Conservation (phyloP, 2,113 vertebrate species). For the Ciconia stormi region DNA sequence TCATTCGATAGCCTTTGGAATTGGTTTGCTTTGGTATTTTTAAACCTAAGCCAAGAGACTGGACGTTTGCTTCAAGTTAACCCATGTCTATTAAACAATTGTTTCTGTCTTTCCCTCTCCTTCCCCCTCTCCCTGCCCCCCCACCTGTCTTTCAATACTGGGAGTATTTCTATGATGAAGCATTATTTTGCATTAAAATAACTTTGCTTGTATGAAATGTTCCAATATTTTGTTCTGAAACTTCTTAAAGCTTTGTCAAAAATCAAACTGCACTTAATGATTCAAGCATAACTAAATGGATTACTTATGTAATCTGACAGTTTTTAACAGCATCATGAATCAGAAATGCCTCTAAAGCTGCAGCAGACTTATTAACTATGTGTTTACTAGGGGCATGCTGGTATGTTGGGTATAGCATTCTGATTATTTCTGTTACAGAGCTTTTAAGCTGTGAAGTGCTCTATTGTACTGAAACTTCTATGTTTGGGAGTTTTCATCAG, state of each 20-base stretch:
- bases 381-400: background rate
- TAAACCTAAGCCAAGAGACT: background rate
- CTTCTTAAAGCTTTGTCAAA: background rate
- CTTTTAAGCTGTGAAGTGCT: background rate
- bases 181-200: background rate
- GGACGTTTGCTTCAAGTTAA: background rate
- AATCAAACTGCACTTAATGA: background rate
- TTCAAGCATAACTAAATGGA: background rate
- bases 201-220: background rate
- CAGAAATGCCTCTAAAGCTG: background rate
- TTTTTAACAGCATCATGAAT: background rate
- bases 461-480: background rate
- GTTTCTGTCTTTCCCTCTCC: background rate
- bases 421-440: background rate
- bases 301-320: background rate
- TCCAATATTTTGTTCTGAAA: background rate
- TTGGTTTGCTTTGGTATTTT: background rate
- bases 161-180: background rate
- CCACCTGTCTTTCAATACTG: background rate
- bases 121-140: rapidly evolving
- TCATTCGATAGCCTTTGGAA: background rate
- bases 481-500: background rate
- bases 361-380: background rate
- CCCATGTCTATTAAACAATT: background rate
- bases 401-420: background rate